phyloP scores from a whole-genome alignment of 2,888 invertebrate genomes.

The Uloborus plumipes region DNA sequence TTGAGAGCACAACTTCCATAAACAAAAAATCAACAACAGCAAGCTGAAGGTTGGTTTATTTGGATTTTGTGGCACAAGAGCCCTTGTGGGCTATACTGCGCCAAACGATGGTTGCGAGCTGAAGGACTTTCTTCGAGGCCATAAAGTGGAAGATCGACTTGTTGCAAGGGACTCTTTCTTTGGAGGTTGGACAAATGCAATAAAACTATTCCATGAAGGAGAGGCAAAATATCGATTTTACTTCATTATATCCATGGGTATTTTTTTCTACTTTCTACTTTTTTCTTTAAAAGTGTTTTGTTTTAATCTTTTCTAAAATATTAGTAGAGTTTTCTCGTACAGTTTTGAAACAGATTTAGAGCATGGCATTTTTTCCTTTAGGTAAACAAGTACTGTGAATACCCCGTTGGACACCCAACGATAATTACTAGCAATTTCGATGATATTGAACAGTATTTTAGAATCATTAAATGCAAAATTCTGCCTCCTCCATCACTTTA shows the following conservation, averaged over 20 bases:
- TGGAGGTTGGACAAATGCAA: no score
- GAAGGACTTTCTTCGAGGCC: background rate
- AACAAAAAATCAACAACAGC: background rate
- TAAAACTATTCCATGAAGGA: no score
- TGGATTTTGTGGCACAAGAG: background rate
- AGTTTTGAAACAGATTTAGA: background rate
- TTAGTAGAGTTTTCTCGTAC: background rate
- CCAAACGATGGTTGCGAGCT: no score
- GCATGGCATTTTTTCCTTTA: background rate
- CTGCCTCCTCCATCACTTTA: background rate
- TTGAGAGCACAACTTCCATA: background rate
- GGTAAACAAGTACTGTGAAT: background rate
- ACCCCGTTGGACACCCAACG: background rate
- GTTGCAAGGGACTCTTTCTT: no score
- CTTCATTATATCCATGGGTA: no score
- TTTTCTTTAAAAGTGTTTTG: no score
- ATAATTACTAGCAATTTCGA: background rate
- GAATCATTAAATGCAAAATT: background rate
- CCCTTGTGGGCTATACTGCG: no score
- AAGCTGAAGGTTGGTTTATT: background rate
- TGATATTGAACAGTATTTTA: background rate
- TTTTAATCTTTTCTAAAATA: background rate
- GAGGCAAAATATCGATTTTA: no score
- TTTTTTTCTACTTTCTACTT: no score
- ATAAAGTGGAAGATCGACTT: no score